A percentile compares a stretch with the other conserved stretches of the same genome.
These are phyloP conservation scores for Oreochromis grahami DNA, from an alignment of 2,797 vertebrate genomes.

Conservation along the genomic window DNA sequence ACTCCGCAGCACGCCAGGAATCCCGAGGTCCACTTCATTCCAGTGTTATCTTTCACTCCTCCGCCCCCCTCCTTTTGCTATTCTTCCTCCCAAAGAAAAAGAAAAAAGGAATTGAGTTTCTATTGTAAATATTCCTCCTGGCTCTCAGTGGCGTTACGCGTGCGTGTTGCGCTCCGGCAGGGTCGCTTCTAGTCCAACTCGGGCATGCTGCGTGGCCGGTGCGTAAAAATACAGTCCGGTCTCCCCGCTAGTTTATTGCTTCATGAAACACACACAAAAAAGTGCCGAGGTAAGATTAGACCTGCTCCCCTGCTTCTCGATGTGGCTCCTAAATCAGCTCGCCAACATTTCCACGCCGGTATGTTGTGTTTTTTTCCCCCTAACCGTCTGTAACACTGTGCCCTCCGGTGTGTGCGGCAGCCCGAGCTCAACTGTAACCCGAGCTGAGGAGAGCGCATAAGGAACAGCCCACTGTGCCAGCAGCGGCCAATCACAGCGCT, in stretches of 20 bases:
- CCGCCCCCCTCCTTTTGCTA: conserved; percentile 19
- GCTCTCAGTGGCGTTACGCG: conserved; percentile 45
- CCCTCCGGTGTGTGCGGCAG: conserved; percentile 52
- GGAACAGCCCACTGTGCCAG: conserved; percentile 54
- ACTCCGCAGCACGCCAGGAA: conserved; percentile 66
- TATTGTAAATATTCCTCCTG: conserved; percentile 62
- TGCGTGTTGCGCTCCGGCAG: conserved; percentile 49
- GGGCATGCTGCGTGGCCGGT: conserved; percentile 37
- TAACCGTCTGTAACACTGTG: background rate
- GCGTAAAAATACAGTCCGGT: conserved; percentile 28
- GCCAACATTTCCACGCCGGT: conserved; percentile 38
- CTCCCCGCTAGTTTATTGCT: background rate
- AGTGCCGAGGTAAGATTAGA: conserved; percentile 18
- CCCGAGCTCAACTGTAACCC: conserved; percentile 68
- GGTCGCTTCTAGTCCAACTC: conserved; percentile 42
- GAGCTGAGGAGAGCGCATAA: conserved; percentile 46
- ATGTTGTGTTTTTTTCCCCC: background rate
- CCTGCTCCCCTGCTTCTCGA: conserved; percentile 1
- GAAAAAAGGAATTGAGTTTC: conserved; percentile 41
- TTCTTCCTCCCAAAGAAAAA: conserved; percentile 19
- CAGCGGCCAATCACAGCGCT: conserved; percentile 68
- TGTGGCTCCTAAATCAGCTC: conserved; percentile 20
- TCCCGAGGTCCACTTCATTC: conserved; percentile 66
- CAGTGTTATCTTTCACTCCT: conserved; percentile 60
- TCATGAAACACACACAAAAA: background rate